Conservation (phyloP, 2,888 invertebrate species). For the Erynnis tages region DNA sequence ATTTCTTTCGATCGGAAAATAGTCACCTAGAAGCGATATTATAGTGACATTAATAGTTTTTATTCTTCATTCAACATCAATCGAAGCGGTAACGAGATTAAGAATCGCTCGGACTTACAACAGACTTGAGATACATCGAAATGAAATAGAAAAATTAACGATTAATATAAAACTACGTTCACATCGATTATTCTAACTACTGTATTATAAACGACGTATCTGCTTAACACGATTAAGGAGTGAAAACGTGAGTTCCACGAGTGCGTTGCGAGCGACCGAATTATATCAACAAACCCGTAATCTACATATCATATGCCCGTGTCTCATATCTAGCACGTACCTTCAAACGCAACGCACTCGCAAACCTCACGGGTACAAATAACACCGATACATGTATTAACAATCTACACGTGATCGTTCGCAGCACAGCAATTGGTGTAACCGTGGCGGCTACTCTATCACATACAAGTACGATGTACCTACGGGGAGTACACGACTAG, state of each 20-base stretch:
- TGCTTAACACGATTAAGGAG: slow-evolving; percentile 38
- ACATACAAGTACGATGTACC: slow-evolving; percentile 60
- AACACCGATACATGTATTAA: slow-evolving; percentile 50
- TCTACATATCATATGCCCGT: too few relatives aligned
- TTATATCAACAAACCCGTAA: slow-evolving; percentile 26
- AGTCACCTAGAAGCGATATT: slow-evolving; percentile 72
- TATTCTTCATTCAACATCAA: slow-evolving; percentile 58
- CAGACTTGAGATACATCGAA: slow-evolving; percentile 47
- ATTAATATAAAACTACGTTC: slow-evolving; percentile 66
- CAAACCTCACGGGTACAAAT: slow-evolving; percentile 33
- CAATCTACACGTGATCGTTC: slow-evolving; percentile 58
- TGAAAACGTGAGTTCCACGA: slow-evolving; percentile 42
- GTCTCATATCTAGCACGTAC: not conserved
- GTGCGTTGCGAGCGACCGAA: slow-evolving; percentile 32
- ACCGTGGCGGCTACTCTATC: slow-evolving; percentile 57
- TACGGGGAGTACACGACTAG: slow-evolving; percentile 66
- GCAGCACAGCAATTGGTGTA: slow-evolving; percentile 51
- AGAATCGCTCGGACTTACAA: slow-evolving; percentile 55
- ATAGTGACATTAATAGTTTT: slow-evolving; percentile 55
- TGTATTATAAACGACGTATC: slow-evolving; percentile 47
- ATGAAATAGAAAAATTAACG: slow-evolving; percentile 42
- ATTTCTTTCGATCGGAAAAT: slow-evolving; percentile 50
- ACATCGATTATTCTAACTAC: slow-evolving; percentile 69
- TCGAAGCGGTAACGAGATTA: slow-evolving; percentile 65
- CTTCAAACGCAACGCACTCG: slow-evolving; percentile 1